Conservation (phyloP, 2,797 vertebrate species). For the Pangasius larnaudii region DNA sequence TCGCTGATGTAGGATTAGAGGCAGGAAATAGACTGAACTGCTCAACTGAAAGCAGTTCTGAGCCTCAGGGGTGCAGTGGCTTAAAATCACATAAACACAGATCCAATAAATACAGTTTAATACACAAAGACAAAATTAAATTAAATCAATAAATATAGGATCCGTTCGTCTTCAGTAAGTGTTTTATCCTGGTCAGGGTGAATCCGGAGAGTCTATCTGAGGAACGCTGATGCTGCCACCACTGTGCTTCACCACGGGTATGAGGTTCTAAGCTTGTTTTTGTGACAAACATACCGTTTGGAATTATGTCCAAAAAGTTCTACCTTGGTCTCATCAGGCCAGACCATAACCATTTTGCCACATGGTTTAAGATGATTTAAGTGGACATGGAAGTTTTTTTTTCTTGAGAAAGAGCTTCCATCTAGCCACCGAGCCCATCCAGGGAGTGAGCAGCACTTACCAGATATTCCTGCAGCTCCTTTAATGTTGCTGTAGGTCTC, state of each 20-base stretch:
- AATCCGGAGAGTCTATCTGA: no score
- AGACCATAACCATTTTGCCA: background rate
- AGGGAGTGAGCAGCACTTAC: no score
- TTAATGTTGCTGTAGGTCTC: background rate
- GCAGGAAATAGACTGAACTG: conserved; percentile 70
- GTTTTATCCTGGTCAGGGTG: background rate
- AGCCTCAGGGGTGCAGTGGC: background rate
- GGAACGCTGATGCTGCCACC: background rate
- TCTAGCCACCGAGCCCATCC: background rate
- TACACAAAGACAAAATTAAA: background rate
- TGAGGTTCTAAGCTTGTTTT: background rate
- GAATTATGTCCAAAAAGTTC: background rate
- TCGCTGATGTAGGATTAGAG: conserved; percentile 74
- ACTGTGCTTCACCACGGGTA: background rate
- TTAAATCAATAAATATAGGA: background rate
- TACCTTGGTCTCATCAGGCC: background rate
- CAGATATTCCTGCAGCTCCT: background rate
- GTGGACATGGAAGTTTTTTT: no score
- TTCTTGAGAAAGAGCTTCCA: background rate
- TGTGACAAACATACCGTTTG: background rate
- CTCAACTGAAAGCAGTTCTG: conserved; percentile 42
- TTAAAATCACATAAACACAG: background rate
- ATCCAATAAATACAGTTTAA: background rate
- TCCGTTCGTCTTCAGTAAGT: no score
- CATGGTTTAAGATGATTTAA: background rate